Evolutionary conservation across 2,888 invertebrate species (phyloP), one percentile per base, ranked within the genome.

Genomic region (Margaritifera margaritifera): DNA sequence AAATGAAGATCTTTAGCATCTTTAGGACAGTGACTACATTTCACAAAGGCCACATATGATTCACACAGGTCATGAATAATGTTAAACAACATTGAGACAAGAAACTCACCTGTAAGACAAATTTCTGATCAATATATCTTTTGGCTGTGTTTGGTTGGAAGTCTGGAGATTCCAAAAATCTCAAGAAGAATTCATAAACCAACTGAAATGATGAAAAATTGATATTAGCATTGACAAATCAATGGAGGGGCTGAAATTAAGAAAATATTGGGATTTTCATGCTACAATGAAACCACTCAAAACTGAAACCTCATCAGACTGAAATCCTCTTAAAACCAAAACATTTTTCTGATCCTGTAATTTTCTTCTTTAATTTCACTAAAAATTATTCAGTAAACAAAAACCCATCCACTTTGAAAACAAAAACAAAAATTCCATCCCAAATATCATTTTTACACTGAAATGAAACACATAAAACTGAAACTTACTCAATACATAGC

Each of bases 51-150:
- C n/a, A 4, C 20, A 31, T 59, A 25, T 18, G 24, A 58, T 19
- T 25, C 58, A 22, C 18, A 22, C 22, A 22, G 11, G 20, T 4
- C 15, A 62, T 51, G 62, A n/a, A 18, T 31, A 24, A 6, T n/a
- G 27, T 56, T 27, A 54, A 60, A 60, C 42, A 31, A 19, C 8
- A 11, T 24, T 4, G 4, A 15, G n/a, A 60, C 42, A 15, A 60
- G 27, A 22, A 42, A 77, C 81, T 81, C 83, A 95, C 96, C 93
- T 96, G 95, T 86, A 96, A 91, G 73, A 98, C 96, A 92, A 98
- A 98, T 91, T 95, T 96, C 91, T 97, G 96, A 91, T 98, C 97
- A 90, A 98, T 96, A 91, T 94, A 95, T 87, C 95, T 94, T 92
- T 97, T 97, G 84, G 96, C 97, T 80, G 95, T 92, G 88, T 94